phyloP scores from a whole-genome alignment of 2,797 vertebrate species.

The Neomorphus geoffroyi region DNA sequence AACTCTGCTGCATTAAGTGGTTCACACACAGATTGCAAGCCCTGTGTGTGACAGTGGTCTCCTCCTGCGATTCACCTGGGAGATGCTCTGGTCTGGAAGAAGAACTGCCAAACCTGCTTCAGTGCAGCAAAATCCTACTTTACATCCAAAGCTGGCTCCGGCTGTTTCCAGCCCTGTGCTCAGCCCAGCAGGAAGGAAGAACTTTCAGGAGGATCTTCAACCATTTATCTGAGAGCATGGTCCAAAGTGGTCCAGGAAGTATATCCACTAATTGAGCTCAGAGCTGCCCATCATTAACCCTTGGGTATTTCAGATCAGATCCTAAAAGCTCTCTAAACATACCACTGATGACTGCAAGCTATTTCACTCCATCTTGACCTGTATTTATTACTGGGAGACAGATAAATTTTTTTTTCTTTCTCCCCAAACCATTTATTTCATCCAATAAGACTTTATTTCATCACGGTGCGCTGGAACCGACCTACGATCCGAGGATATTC shows the following conservation, averaged over 20 bases:
- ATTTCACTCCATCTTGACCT: neutral
- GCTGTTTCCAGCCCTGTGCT: neutral
- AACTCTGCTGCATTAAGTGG: neutral
- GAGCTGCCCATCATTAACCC: neutral
- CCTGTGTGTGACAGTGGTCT: neutral
- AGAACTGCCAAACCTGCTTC: neutral
- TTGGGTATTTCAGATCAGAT: neutral
- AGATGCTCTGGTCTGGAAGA: neutral
- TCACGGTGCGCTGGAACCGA: neutral
- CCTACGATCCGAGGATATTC: conserved; percentile 12
- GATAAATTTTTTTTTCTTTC: neutral
- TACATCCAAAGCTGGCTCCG: neutral
- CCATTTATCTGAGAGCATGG: neutral
- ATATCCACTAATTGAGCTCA: neutral
- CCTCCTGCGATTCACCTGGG: neutral
- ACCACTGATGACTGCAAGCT: neutral
- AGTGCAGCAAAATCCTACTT: neutral
- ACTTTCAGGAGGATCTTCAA: neutral
- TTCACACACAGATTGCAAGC: neutral
- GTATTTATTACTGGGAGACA: conserved; percentile 35
- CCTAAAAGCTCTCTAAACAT: conserved; percentile 23
- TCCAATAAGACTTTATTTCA: conserved; percentile 3
- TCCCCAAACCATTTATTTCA: conserved; percentile 4
- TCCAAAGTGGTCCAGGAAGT: neutral
- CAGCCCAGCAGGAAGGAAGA: neutral